Conservation (phyloP, 2,888 invertebrate species). For the Schizaphis graminum region DNA sequence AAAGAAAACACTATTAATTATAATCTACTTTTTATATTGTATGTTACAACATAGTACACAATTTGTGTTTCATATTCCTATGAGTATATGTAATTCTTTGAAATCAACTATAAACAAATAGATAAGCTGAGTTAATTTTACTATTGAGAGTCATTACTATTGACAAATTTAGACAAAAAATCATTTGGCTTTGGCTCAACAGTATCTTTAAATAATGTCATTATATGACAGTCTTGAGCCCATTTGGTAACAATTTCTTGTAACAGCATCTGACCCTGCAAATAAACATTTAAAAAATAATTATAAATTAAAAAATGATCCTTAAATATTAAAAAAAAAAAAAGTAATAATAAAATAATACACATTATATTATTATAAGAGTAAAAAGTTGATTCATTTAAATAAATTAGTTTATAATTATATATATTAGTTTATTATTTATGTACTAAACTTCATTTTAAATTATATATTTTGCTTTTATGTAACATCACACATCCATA, state of each 20-base stretch:
- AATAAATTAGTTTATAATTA: neutral
- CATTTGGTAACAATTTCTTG: constrained; percentile 87
- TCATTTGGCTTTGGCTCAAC: constrained; percentile 88
- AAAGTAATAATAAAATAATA: neutral
- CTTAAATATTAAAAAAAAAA: neutral
- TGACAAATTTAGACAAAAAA: constrained; percentile 91
- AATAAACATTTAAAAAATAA: constrained; percentile 67
- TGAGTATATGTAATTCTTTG: neutral
- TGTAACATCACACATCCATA: neutral
- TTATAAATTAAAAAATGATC: neutral
- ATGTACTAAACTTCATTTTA: neutral
- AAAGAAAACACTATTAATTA: neutral
- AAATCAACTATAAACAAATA: constrained; percentile 1
- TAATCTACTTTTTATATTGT: neutral
- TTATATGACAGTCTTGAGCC: constrained; percentile 91
- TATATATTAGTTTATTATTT: neutral
- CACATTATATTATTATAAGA: neutral
- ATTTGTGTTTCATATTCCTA: neutral
- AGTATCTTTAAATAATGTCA: constrained; percentile 89
- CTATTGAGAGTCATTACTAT: constrained; percentile 60
- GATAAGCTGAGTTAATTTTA: neutral
- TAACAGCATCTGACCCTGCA: constrained; percentile 94
- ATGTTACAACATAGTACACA: neutral
- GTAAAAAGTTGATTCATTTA: neutral
- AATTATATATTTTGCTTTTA: neutral